These are phyloP conservation scores for Anniella stebbinsi DNA, from an alignment of 2,797 vertebrate genomes.

Conservation along the genomic window DNA sequence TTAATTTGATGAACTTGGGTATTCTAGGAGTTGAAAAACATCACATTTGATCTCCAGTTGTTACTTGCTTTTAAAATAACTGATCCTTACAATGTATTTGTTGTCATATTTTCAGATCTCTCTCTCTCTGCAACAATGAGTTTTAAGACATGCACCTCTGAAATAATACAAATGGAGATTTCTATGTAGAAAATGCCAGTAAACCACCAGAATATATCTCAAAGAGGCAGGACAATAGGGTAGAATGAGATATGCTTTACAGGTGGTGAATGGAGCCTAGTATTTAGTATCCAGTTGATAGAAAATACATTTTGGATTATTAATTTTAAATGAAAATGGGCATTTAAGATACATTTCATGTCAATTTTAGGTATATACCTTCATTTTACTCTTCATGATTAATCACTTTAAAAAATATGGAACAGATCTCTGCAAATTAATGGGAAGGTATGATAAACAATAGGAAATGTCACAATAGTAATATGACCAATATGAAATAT, in stretches of 20 bases:
- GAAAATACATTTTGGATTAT: background rate
- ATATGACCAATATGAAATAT: background rate
- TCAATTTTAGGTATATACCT: background rate
- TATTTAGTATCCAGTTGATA: background rate
- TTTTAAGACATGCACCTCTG: background rate
- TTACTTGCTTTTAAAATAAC: background rate
- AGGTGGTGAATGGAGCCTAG: background rate
- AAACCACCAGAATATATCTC: background rate
- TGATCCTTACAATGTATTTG: background rate
- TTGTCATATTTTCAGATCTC: background rate
- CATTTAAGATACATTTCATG: background rate
- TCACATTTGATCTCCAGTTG: background rate
- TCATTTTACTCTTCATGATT: background rate
- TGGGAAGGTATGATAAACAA: slow-evolving; percentile 1
- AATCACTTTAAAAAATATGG: background rate
- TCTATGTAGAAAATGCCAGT: background rate
- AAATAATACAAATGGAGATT: slow-evolving; percentile 4
- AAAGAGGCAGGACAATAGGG: background rate
- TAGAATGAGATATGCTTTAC: background rate
- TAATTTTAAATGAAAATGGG: background rate
- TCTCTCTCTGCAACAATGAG: background rate
- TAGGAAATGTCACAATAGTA: background rate
- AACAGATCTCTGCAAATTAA: background rate
- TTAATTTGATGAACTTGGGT: background rate
- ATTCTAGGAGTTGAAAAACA: background rate